Base-by-base conservation (phyloP, 1,140 invertebrate species). In the Pseudoatta argentina region DNA sequence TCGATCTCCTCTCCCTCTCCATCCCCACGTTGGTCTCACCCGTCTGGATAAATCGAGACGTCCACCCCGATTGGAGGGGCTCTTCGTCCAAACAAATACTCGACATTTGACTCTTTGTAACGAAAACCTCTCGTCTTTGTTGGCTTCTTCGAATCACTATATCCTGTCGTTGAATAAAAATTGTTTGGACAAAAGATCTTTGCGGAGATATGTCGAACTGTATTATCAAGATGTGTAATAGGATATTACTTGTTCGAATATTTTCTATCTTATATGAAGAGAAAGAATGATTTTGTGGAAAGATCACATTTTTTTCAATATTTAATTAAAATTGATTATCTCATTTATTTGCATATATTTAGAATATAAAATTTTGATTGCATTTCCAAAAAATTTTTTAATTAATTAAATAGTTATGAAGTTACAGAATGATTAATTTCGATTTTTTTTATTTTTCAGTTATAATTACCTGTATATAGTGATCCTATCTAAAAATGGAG, bases 1-100 rank as follows among this genome's bases (percentile, higher is more conserved):
- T 57, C 79, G 79, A 82, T 82, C 67, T 73, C 39, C 53, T 48
- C 6, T 10, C 51, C 3, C 18, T 7, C 14, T 10, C 3, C 8
- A 6, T 0, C 44, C 69, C 3, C 2, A 3, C 24, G 4, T 14
- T 14, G 12, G 16, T 44, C 39, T 12, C 18, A 0, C 6, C 27
- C 34, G n/a, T 18, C 34, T 24, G 34, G 39, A 63, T 76, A 61
- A 76, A 76, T 14, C 61, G 61, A 53, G 18, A 78, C 59, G 30
- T 51, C 61, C 59, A 44, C 27, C 14, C 18, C 76, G 76, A 78
- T 53, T 78, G 34, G 7, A 78, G 57, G 24, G 44, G 5, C 16
- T 59, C 39, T 12, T 14, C 53, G 67, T 55, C 53, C 39, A 82
- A 82, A 82, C 67, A 82, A 82, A 82, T 72, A 72, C 79, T 82